Conservation (phyloP, 2,888 invertebrate species). For the Ernsta delagoae region DNA sequence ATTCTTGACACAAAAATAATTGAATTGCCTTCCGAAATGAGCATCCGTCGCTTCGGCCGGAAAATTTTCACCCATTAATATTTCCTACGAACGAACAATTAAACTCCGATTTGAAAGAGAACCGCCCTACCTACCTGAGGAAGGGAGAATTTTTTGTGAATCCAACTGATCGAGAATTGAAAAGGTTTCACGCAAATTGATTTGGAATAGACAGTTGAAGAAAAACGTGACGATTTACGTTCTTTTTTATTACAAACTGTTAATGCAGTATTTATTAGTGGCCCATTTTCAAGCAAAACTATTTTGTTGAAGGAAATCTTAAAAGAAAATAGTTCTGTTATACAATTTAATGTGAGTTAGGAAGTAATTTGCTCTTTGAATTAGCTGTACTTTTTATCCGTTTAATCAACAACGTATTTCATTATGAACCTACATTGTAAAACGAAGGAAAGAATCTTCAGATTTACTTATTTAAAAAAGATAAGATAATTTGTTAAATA, state of each 20-base stretch:
- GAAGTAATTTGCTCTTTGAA: too few species aligned
- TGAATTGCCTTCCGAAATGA: slow-evolving; percentile 33
- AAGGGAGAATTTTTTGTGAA: slow-evolving; percentile 3
- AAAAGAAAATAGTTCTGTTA: too few species aligned
- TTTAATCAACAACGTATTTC: too few species aligned
- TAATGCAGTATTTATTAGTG: not conserved
- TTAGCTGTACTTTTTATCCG: too few species aligned
- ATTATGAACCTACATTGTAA: too few species aligned
- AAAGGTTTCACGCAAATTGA: slow-evolving; percentile 13
- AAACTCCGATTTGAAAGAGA: slow-evolving; percentile 26
- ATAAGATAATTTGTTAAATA: too few species aligned
- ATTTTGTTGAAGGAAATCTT: too few species aligned
- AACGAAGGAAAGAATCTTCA: too few species aligned
- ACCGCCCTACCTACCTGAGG: not conserved
- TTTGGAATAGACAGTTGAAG: not conserved
- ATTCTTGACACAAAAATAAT: slow-evolving; percentile 35
- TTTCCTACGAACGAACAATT: slow-evolving; percentile 35
- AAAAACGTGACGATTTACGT: not conserved
- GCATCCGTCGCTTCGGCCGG: slow-evolving; percentile 19
- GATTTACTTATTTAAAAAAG: too few species aligned
- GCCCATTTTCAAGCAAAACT: not conserved
- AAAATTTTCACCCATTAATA: slow-evolving; percentile 26
- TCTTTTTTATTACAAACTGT: not conserved
- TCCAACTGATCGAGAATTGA: slow-evolving; percentile 13
- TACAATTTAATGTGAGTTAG: too few species aligned